Percentiles rank a stretch among this genome's conserved stretches.
These are phyloP conservation scores for Thripadectes ignobilis DNA, from an alignment of 2,797 vertebrate species.

Conservation along the genomic window DNA sequence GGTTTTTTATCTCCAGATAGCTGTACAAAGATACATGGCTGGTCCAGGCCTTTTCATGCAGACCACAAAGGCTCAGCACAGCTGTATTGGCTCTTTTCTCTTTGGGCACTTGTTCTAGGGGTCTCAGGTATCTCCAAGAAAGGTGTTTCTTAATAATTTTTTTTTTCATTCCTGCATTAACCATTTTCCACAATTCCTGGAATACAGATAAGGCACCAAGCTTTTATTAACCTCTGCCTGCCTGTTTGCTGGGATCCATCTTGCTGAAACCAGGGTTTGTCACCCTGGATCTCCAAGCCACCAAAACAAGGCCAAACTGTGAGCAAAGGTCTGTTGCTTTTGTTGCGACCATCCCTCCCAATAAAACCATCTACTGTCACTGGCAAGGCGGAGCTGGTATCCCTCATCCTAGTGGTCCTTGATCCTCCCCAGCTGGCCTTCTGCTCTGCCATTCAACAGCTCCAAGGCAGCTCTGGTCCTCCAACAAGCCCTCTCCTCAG, in stretches of 20 bases:
- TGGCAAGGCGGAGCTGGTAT: rapidly evolving
- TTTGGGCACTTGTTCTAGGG: background rate
- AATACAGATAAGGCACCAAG: background rate
- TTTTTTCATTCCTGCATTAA: background rate
- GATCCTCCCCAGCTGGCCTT: background rate
- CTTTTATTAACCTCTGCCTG: background rate
- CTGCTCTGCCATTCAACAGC: background rate
- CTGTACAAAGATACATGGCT: background rate
- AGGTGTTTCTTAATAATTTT: background rate
- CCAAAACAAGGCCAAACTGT: background rate
- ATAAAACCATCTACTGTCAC: rapidly evolving
- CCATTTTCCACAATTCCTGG: background rate
- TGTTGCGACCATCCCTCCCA: background rate
- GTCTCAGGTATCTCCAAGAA: background rate
- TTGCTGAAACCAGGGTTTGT: background rate
- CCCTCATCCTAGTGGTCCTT: rapidly evolving
- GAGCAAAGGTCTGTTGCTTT: background rate
- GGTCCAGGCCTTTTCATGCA: background rate
- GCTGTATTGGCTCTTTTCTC: background rate
- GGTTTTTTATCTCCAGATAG: background rate
- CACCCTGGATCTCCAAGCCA: background rate
- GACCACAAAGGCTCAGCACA: background rate
- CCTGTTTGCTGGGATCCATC: background rate
- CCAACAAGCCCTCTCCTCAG: background rate
- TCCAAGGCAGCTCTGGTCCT: background rate